These are phyloP conservation scores for Huso huso DNA, from an alignment of 2,797 vertebrate genomes.

Conservation along the genomic window DNA sequence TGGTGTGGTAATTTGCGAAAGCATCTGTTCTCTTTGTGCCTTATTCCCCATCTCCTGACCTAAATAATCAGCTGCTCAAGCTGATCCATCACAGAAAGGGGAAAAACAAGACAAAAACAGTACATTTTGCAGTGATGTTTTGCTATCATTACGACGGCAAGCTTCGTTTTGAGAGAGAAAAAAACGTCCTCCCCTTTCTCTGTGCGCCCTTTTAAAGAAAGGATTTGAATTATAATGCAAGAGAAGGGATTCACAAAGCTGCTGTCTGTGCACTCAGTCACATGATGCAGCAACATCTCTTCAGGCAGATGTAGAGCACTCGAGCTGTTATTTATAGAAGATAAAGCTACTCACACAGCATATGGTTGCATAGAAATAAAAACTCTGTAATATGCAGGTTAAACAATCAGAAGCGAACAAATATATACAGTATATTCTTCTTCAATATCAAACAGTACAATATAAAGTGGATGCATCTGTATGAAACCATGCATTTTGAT, in stretches of 20 bases:
- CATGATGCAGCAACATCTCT: constrained; percentile 8
- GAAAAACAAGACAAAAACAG: too few species aligned
- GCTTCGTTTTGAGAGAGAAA: background rate
- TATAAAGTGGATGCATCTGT: too few species aligned
- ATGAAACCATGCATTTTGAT: too few species aligned
- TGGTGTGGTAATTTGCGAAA: background rate
- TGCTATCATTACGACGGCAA: too few species aligned
- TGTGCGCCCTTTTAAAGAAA: background rate
- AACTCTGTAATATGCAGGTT: too few species aligned
- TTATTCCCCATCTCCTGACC: constrained; percentile 33
- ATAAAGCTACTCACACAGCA: background rate
- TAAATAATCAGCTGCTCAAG: constrained; percentile 41
- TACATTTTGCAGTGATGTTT: too few species aligned
- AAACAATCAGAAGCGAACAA: too few species aligned
- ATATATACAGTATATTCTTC: too few species aligned
- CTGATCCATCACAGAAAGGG: constrained; percentile 21
- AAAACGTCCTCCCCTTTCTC: background rate
- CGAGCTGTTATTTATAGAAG: constrained; percentile 8
- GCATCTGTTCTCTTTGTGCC: background rate
- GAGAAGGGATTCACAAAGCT: constrained; percentile 9
- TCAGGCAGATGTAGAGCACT: constrained; percentile 5
- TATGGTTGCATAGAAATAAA: too few species aligned
- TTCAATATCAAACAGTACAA: too few species aligned
- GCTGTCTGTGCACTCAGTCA: constrained; percentile 8
- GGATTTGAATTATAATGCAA: background rate